Conservation (phyloP, 2,113 vertebrate genomes). For the Ivindomyrus marchei region DNA sequence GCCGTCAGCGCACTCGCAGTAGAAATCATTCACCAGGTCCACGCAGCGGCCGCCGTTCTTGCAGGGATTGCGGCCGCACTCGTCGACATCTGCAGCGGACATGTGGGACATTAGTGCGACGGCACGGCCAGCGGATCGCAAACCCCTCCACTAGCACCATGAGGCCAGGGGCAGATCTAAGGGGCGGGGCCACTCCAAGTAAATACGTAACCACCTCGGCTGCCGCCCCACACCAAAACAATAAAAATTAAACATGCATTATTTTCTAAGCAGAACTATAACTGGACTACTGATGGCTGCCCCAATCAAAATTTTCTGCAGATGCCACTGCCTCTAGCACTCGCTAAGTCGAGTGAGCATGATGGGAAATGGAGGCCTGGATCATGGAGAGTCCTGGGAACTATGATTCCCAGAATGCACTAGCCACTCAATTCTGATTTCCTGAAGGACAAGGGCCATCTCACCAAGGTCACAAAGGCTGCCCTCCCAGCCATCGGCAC, state of each 20-base stretch:
- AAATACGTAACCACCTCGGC: background rate
- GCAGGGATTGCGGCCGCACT: conserved; percentile 82
- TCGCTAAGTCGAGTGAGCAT: background rate
- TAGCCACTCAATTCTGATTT: background rate
- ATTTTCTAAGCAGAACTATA: background rate
- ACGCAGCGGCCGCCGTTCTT: conserved; percentile 79
- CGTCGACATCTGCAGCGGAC: conserved; percentile 72
- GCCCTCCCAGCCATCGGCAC: conserved; percentile 87
- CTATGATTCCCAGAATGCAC: background rate
- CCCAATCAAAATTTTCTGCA: background rate
- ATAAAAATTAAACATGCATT: background rate
- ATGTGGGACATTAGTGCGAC: background rate
- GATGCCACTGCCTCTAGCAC: background rate
- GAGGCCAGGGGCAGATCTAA: background rate
- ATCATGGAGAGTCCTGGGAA: background rate
- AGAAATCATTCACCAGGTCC: conserved; percentile 85
- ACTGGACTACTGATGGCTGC: background rate
- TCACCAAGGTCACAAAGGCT: conserved; percentile 79
- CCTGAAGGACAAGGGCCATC: conserved; percentile 24
- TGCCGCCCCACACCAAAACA: background rate
- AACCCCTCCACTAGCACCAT: background rate
- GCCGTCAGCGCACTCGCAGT: conserved; percentile 77
- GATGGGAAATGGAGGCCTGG: background rate
- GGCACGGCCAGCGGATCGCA: conserved; percentile 4
- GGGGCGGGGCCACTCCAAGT: background rate